Conservation (phyloP, 2,113 vertebrate genomes). For the Ursus arctos region DNA sequence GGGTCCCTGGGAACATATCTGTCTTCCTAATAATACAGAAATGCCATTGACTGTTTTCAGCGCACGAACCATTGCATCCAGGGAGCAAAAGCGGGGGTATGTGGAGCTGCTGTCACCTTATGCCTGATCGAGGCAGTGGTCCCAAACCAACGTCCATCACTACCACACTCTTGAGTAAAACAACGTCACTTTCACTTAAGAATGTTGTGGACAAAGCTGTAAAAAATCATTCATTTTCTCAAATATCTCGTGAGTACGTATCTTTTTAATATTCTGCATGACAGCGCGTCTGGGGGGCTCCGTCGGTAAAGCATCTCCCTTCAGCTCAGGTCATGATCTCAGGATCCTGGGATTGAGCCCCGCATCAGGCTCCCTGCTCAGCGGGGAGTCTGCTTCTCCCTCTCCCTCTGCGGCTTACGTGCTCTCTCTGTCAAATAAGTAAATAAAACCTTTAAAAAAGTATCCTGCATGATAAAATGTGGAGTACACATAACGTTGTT, state of each 20-base stretch:
- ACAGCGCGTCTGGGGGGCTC: fast-evolving
- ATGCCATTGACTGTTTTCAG: too few species aligned
- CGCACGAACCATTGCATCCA: fast-evolving
- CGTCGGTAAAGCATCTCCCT: background rate
- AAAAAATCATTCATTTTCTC: background rate
- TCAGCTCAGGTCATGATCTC: background rate
- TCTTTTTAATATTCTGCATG: background rate
- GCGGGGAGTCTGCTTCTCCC: background rate
- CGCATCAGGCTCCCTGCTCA: background rate
- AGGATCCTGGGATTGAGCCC: background rate
- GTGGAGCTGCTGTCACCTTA: fast-evolving
- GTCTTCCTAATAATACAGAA: background rate
- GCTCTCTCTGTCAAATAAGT: background rate
- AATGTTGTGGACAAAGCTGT: fast-evolving
- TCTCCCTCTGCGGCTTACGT: background rate
- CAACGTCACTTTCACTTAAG: background rate
- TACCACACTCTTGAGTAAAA: fast-evolving
- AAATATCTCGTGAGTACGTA: background rate
- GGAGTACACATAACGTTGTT: background rate
- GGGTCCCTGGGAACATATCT: background rate
- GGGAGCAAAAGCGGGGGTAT: fast-evolving
- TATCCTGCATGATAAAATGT: background rate
- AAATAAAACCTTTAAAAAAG: background rate
- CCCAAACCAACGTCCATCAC: fast-evolving
- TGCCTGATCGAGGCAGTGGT: fast-evolving